Evolutionary conservation across 2,888 invertebrate species (phyloP), one percentile per base, ranked within the genome.

Genomic region (Rhagium mordax): DNA sequence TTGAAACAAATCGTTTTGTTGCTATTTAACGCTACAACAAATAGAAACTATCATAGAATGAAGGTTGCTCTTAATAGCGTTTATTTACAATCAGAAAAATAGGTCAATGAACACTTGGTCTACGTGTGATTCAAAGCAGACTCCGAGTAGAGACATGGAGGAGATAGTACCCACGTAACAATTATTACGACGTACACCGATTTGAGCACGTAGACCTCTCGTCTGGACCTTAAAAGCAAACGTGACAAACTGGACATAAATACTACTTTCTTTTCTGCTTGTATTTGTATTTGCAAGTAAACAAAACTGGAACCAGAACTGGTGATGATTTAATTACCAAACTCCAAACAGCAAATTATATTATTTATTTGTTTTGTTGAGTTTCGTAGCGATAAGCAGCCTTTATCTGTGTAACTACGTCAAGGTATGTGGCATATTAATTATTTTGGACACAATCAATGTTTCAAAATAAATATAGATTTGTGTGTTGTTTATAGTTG

Each of bases 21-120:
- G 21, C 27, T 15, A 27, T 57, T 27, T 15, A 15, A 57, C 47
- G 13, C 16, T 24, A 41, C 21, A 61, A 61, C 33, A 41, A 10
- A 13, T 33, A 33, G 33, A 33, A 33, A 15, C 20, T 18, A 48
- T 61, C 48, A 41, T 61, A 47, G 18, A 21, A 48, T 48, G 21
- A 61, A 61, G 61, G 61, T 47, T 61, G 21, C 10, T n/a, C 7
- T 24, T 24, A 24, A 24, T 4, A 61, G n/a, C 15, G 24, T 41
- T 61, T 61, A 47, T 48, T 61, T 61, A 47, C 41, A 10, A n/a
- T 48, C 24, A n/a, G 47, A 61, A 41, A 60, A 61, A 47, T 61
- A 20, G 61, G 61, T 61, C 61, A 61, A 61, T 48, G 61, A 47
- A 61, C 61, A 61, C 61, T 6, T 41, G 33, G 21, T 21, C 21